phyloP scores from a whole-genome alignment of 2,888 invertebrate species.

The Harpalus rufipes region DNA sequence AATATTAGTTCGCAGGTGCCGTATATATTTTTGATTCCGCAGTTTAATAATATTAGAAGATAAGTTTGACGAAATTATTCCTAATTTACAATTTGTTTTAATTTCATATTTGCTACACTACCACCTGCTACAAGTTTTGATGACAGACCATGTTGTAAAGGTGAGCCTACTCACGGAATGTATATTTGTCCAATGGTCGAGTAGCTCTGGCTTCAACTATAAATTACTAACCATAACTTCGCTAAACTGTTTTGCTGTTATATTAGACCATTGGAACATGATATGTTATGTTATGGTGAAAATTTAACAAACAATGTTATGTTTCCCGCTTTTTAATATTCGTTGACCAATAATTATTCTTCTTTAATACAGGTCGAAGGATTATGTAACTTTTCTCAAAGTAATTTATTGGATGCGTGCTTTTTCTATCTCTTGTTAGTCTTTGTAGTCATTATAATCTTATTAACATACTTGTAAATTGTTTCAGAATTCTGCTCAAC shows the following conservation, averaged over 20 bases:
- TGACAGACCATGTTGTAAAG: slow-evolving; percentile 71
- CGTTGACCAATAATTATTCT: slow-evolving; percentile 31
- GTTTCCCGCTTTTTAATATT: slow-evolving; percentile 53
- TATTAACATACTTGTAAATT: slow-evolving; percentile 13
- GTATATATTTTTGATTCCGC: slow-evolving; percentile 51
- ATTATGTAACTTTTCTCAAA: slow-evolving; percentile 40
- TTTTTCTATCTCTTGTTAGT: slow-evolving; percentile 46
- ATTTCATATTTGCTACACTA: slow-evolving; percentile 75
- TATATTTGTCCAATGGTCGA: slow-evolving; percentile 53
- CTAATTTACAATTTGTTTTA: slow-evolving; percentile 72
- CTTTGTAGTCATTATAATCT: neutral
- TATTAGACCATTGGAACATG: slow-evolving; percentile 51
- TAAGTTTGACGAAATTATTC: slow-evolving; percentile 67
- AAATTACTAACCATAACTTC: slow-evolving; percentile 16
- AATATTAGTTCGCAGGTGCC: slow-evolving; percentile 61
- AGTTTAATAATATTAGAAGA: slow-evolving; percentile 59
- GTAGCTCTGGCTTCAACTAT: slow-evolving; percentile 48
- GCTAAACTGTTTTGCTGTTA: slow-evolving; percentile 50
- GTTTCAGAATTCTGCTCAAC: slow-evolving; percentile 49
- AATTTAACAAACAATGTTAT: slow-evolving; percentile 32
- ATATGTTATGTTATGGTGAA: slow-evolving; percentile 47
- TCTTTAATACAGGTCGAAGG: slow-evolving; percentile 44
- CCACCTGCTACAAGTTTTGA: slow-evolving; percentile 72
- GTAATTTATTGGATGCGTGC: slow-evolving; percentile 49
- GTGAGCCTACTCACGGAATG: slow-evolving; percentile 73